These are phyloP conservation scores for Neopipo cinnamomea DNA, from an alignment of 2,113 vertebrate species.

Conservation along the genomic window DNA sequence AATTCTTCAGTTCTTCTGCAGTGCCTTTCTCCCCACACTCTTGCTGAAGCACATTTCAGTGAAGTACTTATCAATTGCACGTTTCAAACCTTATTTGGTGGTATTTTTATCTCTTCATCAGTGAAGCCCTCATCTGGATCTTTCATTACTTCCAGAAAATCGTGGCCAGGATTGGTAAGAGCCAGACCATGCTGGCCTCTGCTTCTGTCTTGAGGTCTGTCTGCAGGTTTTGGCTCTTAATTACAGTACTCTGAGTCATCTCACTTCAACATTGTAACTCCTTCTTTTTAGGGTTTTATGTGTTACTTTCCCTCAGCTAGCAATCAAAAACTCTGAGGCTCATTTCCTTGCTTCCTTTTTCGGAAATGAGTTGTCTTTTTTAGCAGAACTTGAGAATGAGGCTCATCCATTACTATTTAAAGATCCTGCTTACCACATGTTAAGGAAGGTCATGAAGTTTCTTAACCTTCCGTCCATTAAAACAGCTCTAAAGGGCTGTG, in stretches of 20 bases:
- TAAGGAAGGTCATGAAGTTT: neutral
- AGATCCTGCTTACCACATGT: neutral
- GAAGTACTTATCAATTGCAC: neutral
- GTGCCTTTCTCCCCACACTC: neutral
- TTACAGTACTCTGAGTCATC: neutral
- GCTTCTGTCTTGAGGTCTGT: neutral
- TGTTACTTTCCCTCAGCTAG: neutral
- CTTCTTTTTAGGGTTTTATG: neutral
- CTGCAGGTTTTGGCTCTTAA: neutral
- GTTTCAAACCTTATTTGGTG: neutral
- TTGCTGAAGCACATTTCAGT: neutral
- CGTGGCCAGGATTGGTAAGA: neutral
- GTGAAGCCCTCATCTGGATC: neutral
- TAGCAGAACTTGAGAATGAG: neutral
- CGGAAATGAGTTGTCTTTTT: neutral
- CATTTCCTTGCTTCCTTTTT: conserved; percentile 37
- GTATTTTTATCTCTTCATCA: neutral
- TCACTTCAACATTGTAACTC: neutral
- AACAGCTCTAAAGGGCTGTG: neutral
- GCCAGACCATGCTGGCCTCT: neutral
- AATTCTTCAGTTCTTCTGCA: neutral
- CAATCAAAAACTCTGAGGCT: neutral
- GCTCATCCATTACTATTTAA: neutral
- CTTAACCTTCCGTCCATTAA: neutral
- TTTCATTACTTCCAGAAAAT: neutral